phyloP scores from a whole-genome alignment of 2,113 vertebrate genomes.

The Phocoena sinus region DNA sequence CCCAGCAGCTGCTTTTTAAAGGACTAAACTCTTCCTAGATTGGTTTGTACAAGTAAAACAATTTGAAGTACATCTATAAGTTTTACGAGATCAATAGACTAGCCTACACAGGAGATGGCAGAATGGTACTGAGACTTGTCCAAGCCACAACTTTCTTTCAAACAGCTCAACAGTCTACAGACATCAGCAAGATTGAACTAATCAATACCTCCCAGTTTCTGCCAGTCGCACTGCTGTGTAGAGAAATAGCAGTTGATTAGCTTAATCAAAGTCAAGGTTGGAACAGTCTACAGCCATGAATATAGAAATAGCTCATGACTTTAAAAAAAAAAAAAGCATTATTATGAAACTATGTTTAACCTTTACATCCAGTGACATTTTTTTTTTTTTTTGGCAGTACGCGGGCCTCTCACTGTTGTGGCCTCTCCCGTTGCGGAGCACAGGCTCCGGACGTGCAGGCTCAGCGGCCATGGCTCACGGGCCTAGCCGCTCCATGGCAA shows the following conservation, averaged over 20 bases:
- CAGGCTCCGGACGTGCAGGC: too few species aligned
- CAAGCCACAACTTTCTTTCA: background rate
- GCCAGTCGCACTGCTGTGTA: background rate
- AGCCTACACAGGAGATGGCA: slow-evolving; percentile 45
- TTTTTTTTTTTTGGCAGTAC: background rate
- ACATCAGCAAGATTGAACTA: background rate
- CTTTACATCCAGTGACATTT: background rate
- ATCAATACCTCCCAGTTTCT: background rate
- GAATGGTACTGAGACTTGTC: slow-evolving; percentile 7
- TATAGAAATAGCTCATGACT: background rate
- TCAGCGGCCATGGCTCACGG: too few species aligned
- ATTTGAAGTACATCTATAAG: slow-evolving; percentile 64
- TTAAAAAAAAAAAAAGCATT: background rate
- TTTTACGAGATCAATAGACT: slow-evolving; percentile 68
- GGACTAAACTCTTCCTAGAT: slow-evolving; percentile 63
- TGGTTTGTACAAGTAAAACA: slow-evolving; percentile 71
- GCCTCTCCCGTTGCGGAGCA: too few species aligned
- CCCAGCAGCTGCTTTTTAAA: slow-evolving; percentile 58
- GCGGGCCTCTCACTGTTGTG: too few species aligned
- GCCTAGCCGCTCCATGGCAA: too few species aligned
- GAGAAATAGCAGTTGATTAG: background rate
- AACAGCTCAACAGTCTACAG: background rate
- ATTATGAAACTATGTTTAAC: background rate
- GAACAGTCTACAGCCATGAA: background rate
- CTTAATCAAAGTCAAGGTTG: background rate